A percentile compares a stretch with the other conserved stretches of the same genome.
phyloP scores from a whole-genome alignment of 1,140 invertebrate species.

The Euglossa dilemma region DNA sequence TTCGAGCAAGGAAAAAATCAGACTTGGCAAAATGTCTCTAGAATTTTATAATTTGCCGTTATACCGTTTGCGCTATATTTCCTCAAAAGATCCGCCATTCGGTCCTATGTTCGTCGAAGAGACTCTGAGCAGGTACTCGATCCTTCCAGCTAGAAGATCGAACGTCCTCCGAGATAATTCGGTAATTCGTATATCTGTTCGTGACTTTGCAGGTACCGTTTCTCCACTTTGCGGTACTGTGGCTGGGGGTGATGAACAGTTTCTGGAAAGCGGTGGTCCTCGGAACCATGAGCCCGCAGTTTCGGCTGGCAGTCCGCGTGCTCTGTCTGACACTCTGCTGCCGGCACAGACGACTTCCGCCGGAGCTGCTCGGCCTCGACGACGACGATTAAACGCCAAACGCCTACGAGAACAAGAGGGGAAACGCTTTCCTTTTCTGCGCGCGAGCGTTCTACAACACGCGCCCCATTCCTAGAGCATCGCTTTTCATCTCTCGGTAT shows the following conservation, averaged over 20 bases:
- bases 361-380: constrained; percentile 91
- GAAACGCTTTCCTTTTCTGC: constrained; percentile 56
- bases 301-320: constrained; percentile 92
- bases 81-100: too few relatives aligned
- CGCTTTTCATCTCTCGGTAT: constrained; percentile 63
- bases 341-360: constrained; percentile 89
- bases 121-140: too few relatives aligned
- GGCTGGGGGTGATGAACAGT: constrained; percentile 96
- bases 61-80: too few relatives aligned
- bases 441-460: constrained; percentile 58
- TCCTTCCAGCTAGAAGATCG: too few relatives aligned
- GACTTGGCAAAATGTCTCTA: too few relatives aligned
- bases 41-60: too few relatives aligned
- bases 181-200: not conserved
- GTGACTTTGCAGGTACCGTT: constrained; percentile 87
- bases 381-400: constrained; percentile 87
- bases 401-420: constrained; percentile 47
- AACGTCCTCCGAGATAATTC: too few relatives aligned
- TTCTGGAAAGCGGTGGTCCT: constrained; percentile 97
- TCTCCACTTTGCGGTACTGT: constrained; percentile 95
- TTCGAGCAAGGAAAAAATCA: too few relatives aligned
- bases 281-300: constrained; percentile 93
- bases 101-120: too few relatives aligned
- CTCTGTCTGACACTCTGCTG: constrained; percentile 95
- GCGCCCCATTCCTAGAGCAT: constrained; percentile 76